These are phyloP conservation scores for Sphenodon punctatus DNA, from an alignment of 2,797 vertebrate genomes.

Conservation along the genomic window DNA sequence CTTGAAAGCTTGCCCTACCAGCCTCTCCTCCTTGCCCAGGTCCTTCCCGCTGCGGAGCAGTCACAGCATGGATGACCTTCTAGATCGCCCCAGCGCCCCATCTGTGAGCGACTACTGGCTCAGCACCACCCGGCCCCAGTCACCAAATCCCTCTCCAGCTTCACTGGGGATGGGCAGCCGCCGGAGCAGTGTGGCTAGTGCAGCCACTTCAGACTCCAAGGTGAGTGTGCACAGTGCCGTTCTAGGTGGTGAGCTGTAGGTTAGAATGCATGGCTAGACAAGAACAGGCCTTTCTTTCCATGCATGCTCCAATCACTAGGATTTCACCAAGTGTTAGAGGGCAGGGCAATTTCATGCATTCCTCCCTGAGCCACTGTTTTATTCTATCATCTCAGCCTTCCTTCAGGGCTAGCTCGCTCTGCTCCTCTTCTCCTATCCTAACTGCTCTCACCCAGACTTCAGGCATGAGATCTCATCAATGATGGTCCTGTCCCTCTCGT, in stretches of 20 bases:
- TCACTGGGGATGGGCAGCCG: conserved; percentile 37
- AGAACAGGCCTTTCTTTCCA: not conserved
- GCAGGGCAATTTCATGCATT: not conserved
- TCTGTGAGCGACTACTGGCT: conserved; percentile 58
- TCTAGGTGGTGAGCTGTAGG: not conserved
- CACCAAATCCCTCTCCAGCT: conserved; percentile 34
- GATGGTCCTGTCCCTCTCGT: conserved; percentile 35
- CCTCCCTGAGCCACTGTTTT: not conserved
- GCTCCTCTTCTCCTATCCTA: not conserved
- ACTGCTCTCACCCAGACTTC: not conserved
- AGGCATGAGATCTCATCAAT: not conserved
- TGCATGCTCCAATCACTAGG: not conserved
- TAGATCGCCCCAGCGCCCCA: conserved; percentile 73
- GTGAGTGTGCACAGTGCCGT: conserved; percentile 35
- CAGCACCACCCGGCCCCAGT: conserved; percentile 29
- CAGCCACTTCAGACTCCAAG: conserved; percentile 37
- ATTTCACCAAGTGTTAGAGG: not conserved
- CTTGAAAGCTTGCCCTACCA: not conserved
- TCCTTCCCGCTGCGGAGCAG: conserved; percentile 78
- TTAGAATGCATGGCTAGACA: not conserved
- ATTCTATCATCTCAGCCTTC: not conserved
- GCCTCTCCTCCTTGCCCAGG: conserved; percentile 49
- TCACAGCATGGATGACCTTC: conserved; percentile 87
- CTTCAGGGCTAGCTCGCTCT: not conserved
- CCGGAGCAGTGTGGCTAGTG: conserved; percentile 38